These are phyloP conservation scores for Lepidonotus clava DNA, from an alignment of 2,888 invertebrate genomes.

Conservation along the genomic window DNA sequence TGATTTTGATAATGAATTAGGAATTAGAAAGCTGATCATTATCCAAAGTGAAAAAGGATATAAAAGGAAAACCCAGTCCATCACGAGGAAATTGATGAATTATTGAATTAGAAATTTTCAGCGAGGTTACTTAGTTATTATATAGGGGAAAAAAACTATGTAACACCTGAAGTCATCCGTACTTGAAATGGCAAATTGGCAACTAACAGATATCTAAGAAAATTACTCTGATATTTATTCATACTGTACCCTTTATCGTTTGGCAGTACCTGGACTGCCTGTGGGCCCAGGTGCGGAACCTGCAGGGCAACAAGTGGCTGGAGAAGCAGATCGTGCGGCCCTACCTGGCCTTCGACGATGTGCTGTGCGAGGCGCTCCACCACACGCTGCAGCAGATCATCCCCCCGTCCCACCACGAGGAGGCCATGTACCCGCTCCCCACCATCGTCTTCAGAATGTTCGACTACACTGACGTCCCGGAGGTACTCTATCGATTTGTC, in stretches of 20 bases:
- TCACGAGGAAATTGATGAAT: too few species aligned
- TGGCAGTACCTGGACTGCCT: constrained; percentile 93
- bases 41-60: too few species aligned
- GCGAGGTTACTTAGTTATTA: too few species aligned
- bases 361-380: constrained; percentile 96
- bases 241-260: not conserved
- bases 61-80: too few species aligned
- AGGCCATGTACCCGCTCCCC: constrained; percentile 95
- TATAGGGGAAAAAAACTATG: too few species aligned
- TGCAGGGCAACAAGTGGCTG: constrained; percentile 96
- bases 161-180: too few species aligned
- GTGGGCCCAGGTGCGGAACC: constrained; percentile 95
- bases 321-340: constrained; percentile 97
- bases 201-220: too few species aligned
- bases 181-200: too few species aligned
- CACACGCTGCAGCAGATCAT: constrained; percentile 95
- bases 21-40: too few species aligned
- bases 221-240: too few species aligned
- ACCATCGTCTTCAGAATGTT: constrained; percentile 96
- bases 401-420: constrained; percentile 95
- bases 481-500: constrained; percentile 80
- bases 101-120: too few species aligned
- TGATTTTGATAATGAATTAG: too few species aligned
- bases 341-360: constrained; percentile 95
- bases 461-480: constrained; percentile 99